phyloP scores from a whole-genome alignment of 1,140 invertebrate genomes.

The Diuraphis noxia region DNA sequence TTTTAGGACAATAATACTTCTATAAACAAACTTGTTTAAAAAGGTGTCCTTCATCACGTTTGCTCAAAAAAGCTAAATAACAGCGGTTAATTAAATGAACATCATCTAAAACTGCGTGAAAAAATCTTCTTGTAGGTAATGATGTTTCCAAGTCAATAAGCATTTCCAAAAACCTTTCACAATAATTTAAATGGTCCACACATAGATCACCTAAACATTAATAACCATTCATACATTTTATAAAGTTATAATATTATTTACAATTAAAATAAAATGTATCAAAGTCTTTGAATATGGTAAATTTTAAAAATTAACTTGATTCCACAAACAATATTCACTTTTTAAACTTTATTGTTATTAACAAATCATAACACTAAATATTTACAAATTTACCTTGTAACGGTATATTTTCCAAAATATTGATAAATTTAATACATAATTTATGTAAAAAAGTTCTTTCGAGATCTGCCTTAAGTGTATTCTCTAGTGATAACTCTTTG shows the following conservation, averaged over 20 bases:
- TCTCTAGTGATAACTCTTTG: constrained; percentile 66
- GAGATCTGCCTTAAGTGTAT: constrained; percentile 77
- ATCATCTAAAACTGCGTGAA: constrained; percentile 95
- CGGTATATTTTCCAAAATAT: constrained; percentile 76
- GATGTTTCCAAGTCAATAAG: constrained; percentile 95
- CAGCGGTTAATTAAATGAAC: constrained; percentile 91
- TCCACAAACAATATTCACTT: too few relatives aligned
- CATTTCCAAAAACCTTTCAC: constrained; percentile 94
- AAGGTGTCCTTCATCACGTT: constrained; percentile 83
- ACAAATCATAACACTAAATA: neutral
- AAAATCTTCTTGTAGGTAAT: constrained; percentile 92
- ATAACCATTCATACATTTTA: constrained; percentile 39
- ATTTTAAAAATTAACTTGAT: neutral
- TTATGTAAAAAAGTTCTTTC: constrained; percentile 85
- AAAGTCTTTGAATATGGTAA: neutral
- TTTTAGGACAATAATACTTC: neutral
- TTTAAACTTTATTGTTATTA: neutral
- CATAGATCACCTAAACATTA: constrained; percentile 62
- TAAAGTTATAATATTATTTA: too few relatives aligned
- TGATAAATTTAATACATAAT: constrained; percentile 90
- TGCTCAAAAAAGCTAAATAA: constrained; percentile 75
- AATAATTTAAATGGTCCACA: constrained; percentile 75
- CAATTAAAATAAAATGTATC: neutral
- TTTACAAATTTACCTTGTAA: constrained; percentile 64
- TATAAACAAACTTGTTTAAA: constrained; percentile 77